Evolutionary conservation across 2,113 vertebrate genomes (phyloP).

Genomic region (Grus americana): DNA sequence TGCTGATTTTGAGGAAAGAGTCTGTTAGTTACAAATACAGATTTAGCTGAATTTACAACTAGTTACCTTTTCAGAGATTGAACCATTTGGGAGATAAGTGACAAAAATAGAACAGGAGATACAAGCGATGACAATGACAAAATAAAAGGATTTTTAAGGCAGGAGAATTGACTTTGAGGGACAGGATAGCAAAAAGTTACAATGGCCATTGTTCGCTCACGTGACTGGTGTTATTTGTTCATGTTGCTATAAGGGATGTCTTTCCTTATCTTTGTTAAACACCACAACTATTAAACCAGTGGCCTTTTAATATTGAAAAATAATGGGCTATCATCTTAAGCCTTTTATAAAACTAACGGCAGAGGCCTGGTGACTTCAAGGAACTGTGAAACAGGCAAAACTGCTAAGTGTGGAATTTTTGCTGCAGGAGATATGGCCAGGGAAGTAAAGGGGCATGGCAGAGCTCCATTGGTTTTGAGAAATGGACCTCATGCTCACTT

Average conservation of each 20-base stretch:
- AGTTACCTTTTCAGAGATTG: background rate
- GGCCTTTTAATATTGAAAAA: background rate
- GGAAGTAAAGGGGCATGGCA: background rate
- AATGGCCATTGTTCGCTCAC: background rate
- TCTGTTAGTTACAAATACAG: background rate
- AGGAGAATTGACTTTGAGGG: background rate
- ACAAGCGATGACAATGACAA: background rate
- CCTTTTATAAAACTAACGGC: background rate
- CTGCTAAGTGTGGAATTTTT: background rate
- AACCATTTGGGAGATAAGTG: background rate
- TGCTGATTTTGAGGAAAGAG: background rate
- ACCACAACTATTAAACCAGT: background rate
- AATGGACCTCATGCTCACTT: background rate
- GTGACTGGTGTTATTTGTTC: background rate
- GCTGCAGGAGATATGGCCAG: background rate
- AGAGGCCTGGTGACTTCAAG: background rate
- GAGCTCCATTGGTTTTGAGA: slow-evolving; percentile 8
- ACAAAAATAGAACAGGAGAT: background rate
- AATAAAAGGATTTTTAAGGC: background rate
- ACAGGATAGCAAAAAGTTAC: background rate
- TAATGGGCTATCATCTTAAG: background rate
- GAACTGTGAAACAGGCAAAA: background rate
- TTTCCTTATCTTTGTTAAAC: background rate
- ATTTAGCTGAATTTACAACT: background rate
- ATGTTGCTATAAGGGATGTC: background rate